Evolutionary conservation across 2,888 invertebrate species (phyloP), one percentile per base, ranked within the genome.

Genomic region (Heliconius cydno): DNA sequence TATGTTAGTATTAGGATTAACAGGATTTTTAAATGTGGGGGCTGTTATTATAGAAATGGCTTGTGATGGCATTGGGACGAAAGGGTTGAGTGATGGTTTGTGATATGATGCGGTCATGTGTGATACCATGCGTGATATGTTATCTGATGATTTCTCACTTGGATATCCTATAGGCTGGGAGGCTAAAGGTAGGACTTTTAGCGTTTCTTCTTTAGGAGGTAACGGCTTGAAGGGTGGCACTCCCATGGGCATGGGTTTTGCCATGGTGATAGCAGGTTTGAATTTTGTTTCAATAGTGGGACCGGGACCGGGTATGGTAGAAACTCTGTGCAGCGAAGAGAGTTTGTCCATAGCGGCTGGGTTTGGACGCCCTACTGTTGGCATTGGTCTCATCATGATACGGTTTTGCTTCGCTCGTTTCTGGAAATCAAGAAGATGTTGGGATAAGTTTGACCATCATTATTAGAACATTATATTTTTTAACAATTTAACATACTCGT

Each of bases 161-260:
- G 92, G 90, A 85, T 91, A 93, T 71, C 89, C 88, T 78, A 90
- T 91, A 91, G 70, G 91, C 57, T 94, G 88, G 80, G 86, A 84
- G 71, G 92, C 85, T 78, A 95, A 90, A 25, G 96, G 96, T 71
- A 95, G 88, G 41, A 95, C 95, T 87, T 94, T 92, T 78, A 96
- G 94, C 12, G 96, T 96, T 38, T 94, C 94, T 83, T 95, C 94
- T 87, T 95, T 95, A 5, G 97, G 96, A 68, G 98, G 97, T 83
- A 98, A 95, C 0, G 98, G 98, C 87, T 96, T 97, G 91, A 98
- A 98, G 0, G 97, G 96, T 57, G 98, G 98, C 13, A 98, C 96
- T 13, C 96, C 96, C 91, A 96, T 92, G 4, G 95, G 94, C 85
- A 96, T 88, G 0, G 96, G 95, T 76, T 96, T 95, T 1, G 95